Conservation (phyloP, 2,888 invertebrate species). For the Brenthis daphne region DNA sequence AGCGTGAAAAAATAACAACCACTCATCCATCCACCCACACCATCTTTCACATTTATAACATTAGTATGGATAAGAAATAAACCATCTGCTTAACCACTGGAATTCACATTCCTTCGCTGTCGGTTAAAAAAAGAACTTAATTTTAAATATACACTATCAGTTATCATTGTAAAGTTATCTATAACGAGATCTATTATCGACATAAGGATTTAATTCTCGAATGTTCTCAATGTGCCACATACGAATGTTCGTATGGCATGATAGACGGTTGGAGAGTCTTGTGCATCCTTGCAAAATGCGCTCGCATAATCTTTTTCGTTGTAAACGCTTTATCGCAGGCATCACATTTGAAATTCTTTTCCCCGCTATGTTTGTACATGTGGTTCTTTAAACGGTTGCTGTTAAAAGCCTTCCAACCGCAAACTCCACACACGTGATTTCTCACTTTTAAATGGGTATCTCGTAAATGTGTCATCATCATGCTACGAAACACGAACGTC, state of each 20-base stretch:
- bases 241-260: constrained; percentile 55
- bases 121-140: too few relatives aligned
- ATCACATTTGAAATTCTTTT: constrained; percentile 74
- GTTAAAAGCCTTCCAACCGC: constrained; percentile 72
- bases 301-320: constrained; percentile 72
- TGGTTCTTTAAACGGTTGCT: constrained; percentile 77
- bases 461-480: constrained; percentile 74
- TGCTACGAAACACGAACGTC: constrained; percentile 70
- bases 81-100: too few relatives aligned
- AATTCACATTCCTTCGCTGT: too few relatives aligned
- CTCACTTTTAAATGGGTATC: constrained; percentile 71
- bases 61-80: too few relatives aligned
- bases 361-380: constrained; percentile 76
- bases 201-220: too few relatives aligned
- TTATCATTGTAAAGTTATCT: too few relatives aligned
- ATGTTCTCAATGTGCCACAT: constrained; percentile 46
- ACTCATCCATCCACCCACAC: too few relatives aligned
- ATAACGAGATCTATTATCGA: too few relatives aligned
- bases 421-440: constrained; percentile 67
- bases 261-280: constrained; percentile 50
- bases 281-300: constrained; percentile 71
- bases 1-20: too few relatives aligned
- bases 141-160: too few relatives aligned
- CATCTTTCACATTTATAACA: too few relatives aligned
- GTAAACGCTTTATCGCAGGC: constrained; percentile 71